Percentiles rank a stretch among this genome's conserved stretches.
These are phyloP conservation scores for Aromia moschata DNA, from an alignment of 2,888 invertebrate genomes.

Conservation along the genomic window DNA sequence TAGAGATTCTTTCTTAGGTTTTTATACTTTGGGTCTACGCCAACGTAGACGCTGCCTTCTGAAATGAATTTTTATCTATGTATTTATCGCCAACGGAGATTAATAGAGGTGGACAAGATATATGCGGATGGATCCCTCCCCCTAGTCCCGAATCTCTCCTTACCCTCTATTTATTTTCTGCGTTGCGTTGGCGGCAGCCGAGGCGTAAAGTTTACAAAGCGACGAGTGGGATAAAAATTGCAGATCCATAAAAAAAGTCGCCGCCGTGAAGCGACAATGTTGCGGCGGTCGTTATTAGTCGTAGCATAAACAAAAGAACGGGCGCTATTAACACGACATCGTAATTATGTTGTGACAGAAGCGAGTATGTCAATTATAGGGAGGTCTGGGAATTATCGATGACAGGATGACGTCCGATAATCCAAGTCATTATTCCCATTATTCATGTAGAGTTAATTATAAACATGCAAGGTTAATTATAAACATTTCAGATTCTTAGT, in stretches of 20 bases:
- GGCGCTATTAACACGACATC: background rate
- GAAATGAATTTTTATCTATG: background rate
- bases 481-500: too few relatives aligned
- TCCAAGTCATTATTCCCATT: too few relatives aligned
- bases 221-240: slow-evolving; percentile 12
- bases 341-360: background rate
- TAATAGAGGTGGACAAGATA: slow-evolving; percentile 2
- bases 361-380: background rate
- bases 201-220: slow-evolving; percentile 3
- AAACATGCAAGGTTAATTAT: too few relatives aligned
- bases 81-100: background rate
- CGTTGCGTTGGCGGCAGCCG: background rate
- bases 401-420: too few relatives aligned
- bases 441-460: too few relatives aligned
- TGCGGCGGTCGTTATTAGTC: background rate
- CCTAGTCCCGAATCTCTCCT: slow-evolving; percentile 5
- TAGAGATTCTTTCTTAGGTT: too few relatives aligned
- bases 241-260: slow-evolving; percentile 19
- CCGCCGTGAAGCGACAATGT: background rate
- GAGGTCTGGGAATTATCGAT: too few relatives aligned
- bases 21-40: too few relatives aligned
- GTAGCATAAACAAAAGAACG: slow-evolving; percentile 4
- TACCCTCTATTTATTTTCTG: slow-evolving; percentile 16
- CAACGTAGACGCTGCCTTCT: too few relatives aligned
- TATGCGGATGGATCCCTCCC: background rate